A percentile compares a stretch with the other conserved stretches of the same genome.
phyloP scores from a whole-genome alignment of 2,888 invertebrate genomes.

The Orthonychiurus folsomi region DNA sequence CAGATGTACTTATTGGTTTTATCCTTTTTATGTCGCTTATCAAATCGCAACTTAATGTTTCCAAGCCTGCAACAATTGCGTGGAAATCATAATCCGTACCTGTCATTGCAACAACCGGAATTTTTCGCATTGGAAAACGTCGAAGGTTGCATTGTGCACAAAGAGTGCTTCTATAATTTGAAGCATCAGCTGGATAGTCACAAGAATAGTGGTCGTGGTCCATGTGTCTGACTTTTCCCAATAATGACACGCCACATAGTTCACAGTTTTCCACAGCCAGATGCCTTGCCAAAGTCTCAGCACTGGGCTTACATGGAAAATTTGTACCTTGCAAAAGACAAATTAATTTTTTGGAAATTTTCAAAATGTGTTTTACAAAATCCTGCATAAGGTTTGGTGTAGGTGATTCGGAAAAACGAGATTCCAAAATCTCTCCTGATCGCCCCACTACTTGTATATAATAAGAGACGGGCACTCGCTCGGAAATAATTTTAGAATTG shows the following conservation, averaged over 20 bases:
- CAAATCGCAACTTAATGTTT: not conserved
- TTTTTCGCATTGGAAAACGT: not conserved
- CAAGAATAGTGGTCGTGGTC: not conserved
- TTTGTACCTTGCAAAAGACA: not conserved
- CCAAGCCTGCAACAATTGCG: not conserved
- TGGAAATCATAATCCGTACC: not conserved
- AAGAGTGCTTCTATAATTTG: not conserved
- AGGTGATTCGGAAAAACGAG: not conserved
- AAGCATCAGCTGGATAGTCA: too few species aligned
- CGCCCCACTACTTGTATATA: not conserved
- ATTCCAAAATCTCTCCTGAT: not conserved
- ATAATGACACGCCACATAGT: not conserved
- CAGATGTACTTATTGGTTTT: not conserved
- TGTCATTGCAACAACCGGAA: not conserved
- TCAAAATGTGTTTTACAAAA: not conserved
- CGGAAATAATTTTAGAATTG: not conserved
- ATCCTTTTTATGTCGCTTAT: not conserved
- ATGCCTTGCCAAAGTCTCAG: not conserved
- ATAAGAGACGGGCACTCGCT: not conserved
- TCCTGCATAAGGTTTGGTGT: not conserved
- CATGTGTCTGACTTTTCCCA: not conserved
- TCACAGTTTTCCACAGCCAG: not conserved
- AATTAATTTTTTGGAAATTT: not conserved
- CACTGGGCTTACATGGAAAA: not conserved
- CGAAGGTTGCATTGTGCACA: not conserved